These are phyloP conservation scores for Stylophora pistillata DNA, from an alignment of 64 coral and sea anemone species.

Conservation along the genomic window DNA sequence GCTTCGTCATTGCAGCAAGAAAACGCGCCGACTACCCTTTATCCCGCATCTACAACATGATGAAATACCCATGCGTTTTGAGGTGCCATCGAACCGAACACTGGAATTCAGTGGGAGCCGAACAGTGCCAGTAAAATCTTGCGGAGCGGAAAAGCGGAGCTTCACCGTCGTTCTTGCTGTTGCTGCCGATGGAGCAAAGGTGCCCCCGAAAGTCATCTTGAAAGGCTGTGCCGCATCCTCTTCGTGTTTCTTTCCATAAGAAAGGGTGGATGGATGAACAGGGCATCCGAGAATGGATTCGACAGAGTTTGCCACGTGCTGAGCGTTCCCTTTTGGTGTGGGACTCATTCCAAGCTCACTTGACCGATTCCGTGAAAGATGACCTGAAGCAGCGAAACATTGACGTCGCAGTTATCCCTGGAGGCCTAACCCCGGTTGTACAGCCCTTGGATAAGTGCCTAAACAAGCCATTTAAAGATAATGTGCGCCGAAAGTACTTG, in stretches of 20 bases:
- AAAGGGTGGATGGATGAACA: conserved; percentile 24
- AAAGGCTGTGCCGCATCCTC: conserved; percentile 19
- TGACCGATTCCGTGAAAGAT: conserved; percentile 22
- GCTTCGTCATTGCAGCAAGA: no score
- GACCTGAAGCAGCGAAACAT: conserved; percentile 41
- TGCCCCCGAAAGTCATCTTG: no score
- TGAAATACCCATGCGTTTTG: no score
- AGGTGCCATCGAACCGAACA: conserved; percentile 40
- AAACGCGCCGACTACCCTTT: no score
- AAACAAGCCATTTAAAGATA: conserved; percentile 21
- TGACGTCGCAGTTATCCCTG: conserved; percentile 27
- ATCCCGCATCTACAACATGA: no score
- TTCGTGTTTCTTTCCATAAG: conserved; percentile 30
- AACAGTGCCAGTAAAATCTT: conserved; percentile 26
- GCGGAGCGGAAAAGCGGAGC: conserved; percentile 20
- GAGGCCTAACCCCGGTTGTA: conserved; percentile 8
- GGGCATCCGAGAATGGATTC: conserved; percentile 6
- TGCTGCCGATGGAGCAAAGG: no score
- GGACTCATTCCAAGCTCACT: conserved; percentile 22
- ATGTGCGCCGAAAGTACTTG: conserved; percentile 11
- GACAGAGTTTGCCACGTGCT: conserved; percentile 30
- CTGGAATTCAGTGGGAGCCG: conserved; percentile 21
- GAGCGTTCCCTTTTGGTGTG: conserved; percentile 20
- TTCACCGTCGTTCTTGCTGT: conserved; percentile 25
- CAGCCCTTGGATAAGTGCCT: conserved; percentile 27